Base-by-base conservation (phyloP, 2,797 vertebrate species). In the Halcyon chelicuti region DNA sequence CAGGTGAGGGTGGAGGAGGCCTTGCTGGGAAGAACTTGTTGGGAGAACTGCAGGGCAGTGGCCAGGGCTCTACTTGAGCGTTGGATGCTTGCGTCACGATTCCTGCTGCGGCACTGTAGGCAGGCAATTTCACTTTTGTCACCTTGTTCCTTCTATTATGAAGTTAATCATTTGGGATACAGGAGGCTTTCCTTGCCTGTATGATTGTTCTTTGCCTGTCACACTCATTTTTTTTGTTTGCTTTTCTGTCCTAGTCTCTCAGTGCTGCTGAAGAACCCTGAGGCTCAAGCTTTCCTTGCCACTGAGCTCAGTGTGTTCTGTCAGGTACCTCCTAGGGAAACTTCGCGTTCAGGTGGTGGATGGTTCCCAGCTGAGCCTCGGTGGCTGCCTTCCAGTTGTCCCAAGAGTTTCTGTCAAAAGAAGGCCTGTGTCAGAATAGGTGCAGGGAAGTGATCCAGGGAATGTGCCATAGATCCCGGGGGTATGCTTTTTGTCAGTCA, bases 321-420 rank as follows among this genome's bases (percentile, higher is more conserved):
- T 46, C 15, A 18, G 40, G 19, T 70, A 17, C 6, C 12, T 91
- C 66, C 72, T 1, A 8, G 73, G 73, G 62, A 42, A 15, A 10
- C 14, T 10, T 25, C 33, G 70, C 52, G 9, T 68, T 52, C 47
- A 17, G 44, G 21, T 20, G 76, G 60, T 9, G 49, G 84, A 33
- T 44, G 40, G 81, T 21, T 86, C 73, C 80, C 42, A 51, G 77
- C 54, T 37, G 52, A 73, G 44, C 29, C 42, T 31, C 1, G 0
- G 15, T 92, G 80, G 77, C 90, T 81, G 52, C 58, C 51, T 76
- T 66, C 90, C 70, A 42, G 1, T 21, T 57, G 28, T 52, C 74
- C 74, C 78, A 3, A 33, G 29, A 77, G 83, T 11, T 62, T 5
- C 67, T 95, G 85, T 76, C 94, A 60, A 9, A 79, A 90, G 77